Evolutionary conservation across 2,113 vertebrate genomes (phyloP), one percentile per base, ranked within the genome.

Genomic region (Cisticola juncidis): DNA sequence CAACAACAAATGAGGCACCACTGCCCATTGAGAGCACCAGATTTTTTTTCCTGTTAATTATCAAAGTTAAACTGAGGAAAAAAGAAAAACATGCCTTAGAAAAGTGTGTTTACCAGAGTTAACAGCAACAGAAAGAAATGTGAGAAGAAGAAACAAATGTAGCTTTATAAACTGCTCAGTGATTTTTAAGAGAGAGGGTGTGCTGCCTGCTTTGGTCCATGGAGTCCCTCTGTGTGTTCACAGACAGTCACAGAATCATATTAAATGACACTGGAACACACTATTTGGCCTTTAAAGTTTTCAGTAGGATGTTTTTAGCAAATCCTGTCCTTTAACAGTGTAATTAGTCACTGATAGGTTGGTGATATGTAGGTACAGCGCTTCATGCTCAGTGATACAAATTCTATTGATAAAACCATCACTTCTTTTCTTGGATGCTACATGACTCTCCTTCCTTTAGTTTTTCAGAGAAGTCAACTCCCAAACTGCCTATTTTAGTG

Each of bases 1-100:
- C 82, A 65, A 99, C 97, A 80, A 99, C 97, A 98, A 99, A 99
- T 76, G 98, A 99, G 57, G 97, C 97, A 7, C 98, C 98, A 28
- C 98, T 98, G 92, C 96, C 98, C 65, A 99, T 97, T 68, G 98
- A 98, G 21, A 99, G 88, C 22, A 97, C 96, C 61, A 99, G 91
- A 89, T 98, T 98, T 76, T 97, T 98, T 66, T 98, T 98, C 25
- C 97, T 99, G 60, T 96, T 98, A 85, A 99, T 96, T 33, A 83
- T 90, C 92, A 99, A 81, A 45, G 98, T 98, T 90, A 99, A 79
- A 69, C 99, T 99, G 95, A 73, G 69, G 81, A 73, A 64, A 92
- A 87, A 86, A 88, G 15, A 70, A 82, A 92, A 83, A 58, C 16
- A 33, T 57, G 12, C 65, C 48, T 92, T 44, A 78, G 51, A 68